These are phyloP conservation scores for Autographa gamma DNA, from an alignment of 2,888 invertebrate genomes.

Conservation along the genomic window DNA sequence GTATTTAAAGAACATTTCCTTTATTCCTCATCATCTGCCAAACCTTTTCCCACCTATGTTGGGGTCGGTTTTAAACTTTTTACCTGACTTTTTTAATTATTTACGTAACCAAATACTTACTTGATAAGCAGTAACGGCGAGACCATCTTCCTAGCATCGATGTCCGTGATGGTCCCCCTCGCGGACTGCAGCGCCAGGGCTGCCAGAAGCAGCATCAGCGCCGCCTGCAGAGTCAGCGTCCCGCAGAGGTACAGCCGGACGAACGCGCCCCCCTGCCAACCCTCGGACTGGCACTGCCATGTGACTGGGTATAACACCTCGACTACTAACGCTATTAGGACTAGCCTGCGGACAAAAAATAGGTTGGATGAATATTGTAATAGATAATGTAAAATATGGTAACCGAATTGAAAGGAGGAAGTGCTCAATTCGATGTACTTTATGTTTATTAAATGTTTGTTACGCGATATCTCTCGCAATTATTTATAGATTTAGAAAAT, in stretches of 20 bases:
- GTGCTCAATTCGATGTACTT: too few species aligned
- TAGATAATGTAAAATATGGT: too few species aligned
- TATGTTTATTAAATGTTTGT: too few species aligned
- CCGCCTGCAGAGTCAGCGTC: constrained; percentile 90
- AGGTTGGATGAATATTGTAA: too few species aligned
- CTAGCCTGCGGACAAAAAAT: constrained; percentile 87
- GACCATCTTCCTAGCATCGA: constrained; percentile 91
- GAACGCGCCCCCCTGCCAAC: constrained; percentile 92
- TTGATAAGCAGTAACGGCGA: constrained; percentile 92
- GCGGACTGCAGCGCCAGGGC: constrained; percentile 92
- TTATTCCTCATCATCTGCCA: too few species aligned
- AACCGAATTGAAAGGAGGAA: too few species aligned
- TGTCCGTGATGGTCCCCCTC: constrained; percentile 94
- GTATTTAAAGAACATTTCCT: too few species aligned
- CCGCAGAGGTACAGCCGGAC: constrained; percentile 93
- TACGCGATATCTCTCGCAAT: too few species aligned
- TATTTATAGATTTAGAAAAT: too few species aligned
- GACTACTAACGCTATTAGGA: constrained; percentile 90
- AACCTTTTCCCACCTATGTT: too few species aligned
- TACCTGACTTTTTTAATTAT: neutral
- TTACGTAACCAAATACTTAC: constrained; percentile 77
- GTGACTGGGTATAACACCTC: constrained; percentile 91
- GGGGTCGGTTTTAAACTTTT: neutral
- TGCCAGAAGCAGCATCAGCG: constrained; percentile 90
- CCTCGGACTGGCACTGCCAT: constrained; percentile 91